Percentiles rank a stretch among this genome's conserved stretches.
Conservation (phyloP, 2,888 invertebrate species). For the Lasioglossum vierecki region DNA sequence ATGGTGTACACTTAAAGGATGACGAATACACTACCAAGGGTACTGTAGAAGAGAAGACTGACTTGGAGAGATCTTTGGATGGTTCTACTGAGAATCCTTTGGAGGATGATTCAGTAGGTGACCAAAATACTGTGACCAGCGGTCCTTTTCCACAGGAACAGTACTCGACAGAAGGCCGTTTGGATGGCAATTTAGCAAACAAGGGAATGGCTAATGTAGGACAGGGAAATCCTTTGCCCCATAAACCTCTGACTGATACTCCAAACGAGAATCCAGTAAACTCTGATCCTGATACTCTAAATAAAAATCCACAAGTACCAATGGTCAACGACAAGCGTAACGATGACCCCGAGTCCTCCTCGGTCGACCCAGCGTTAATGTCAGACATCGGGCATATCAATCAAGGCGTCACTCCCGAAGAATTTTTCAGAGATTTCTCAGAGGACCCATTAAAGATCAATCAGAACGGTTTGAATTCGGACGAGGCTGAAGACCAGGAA, state of each 20-base stretch:
- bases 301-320: background rate
- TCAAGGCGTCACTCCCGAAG: background rate
- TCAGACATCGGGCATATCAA: background rate
- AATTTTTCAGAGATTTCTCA: background rate
- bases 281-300: background rate
- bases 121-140: background rate
- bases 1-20: constrained; percentile 21
- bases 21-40: background rate
- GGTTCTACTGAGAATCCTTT: background rate
- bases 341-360: background rate
- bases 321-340: background rate
- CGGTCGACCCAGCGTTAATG: background rate
- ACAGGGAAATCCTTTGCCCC: background rate
- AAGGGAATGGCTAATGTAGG: background rate
- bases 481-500: background rate
- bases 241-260: background rate
- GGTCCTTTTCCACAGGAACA: background rate
- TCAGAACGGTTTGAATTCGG: constrained; percentile 5
- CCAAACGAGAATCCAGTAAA: background rate
- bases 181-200: background rate
- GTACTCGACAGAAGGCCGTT: background rate
- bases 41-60: background rate
- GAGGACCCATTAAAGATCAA: constrained; percentile 10
- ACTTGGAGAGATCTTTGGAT: background rate
- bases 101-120: background rate